Evolutionary conservation across 2,888 invertebrate genomes (phyloP), one percentile per base, ranked within the genome.

Genomic region (Drosophila fungiperda): DNA sequence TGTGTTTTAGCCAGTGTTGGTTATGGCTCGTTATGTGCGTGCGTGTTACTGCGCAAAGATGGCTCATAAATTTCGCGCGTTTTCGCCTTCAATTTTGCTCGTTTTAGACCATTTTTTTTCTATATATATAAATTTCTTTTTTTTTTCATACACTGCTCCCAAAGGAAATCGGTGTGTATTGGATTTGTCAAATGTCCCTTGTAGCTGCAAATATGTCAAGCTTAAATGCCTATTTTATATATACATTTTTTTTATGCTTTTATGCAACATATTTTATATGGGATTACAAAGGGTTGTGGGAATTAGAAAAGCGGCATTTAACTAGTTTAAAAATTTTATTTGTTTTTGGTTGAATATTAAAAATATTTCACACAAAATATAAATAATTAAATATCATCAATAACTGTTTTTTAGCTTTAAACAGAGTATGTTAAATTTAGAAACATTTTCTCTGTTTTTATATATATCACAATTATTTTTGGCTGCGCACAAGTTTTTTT

Each of bases 41-140:
- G 89, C 87, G 85, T 85, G 88, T 87, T 85, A 83, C 87, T 83
- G 85, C 85, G 82, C 80, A 82, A 86, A 85, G 88, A 88, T 88
- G 82, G 71, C 83, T 73, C 89, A 88, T 88, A 88, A 88, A 88
- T 88, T 89, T 87, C 73, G 83, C 87, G 85, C 83, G 68, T 87
- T 86, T 86, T 88, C 80, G 82, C 78, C 81, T 79, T 86, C 74
- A 82, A 73, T 82, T 80, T 75, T 73, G 32, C 48, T 20, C 35
- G 26, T 29, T 62, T 58, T 61, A 11, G 35, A 61, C 65, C 63
- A 53, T 68, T 75, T 73, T 79, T 79, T 71, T 59, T 50, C 38
- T 2, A 17, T 40, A n/a, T 12, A 29, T 29, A 29, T 29, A 29
- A 29, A 29, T 6, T 29, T 6, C 29, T 5, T n/a, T 6, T 55